Evolutionary conservation across 2,797 vertebrate genomes (phyloP).

Genomic region (Pseudomugil tenellus): DNA sequence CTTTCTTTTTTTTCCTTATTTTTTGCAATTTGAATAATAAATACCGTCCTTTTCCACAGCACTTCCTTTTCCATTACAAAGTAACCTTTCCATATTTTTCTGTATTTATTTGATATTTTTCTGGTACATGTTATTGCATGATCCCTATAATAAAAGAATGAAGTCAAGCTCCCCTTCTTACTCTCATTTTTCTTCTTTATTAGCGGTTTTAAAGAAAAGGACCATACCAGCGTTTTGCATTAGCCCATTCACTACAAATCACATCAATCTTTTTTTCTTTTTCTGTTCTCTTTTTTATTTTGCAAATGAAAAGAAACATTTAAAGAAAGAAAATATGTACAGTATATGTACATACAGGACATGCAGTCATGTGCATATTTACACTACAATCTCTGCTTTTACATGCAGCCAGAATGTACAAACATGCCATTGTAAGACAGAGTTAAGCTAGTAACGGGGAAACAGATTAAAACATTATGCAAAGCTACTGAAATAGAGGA

Average conservation of each 20-base stretch:
- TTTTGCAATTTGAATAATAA: background rate
- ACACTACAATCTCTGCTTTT: conserved; percentile 59
- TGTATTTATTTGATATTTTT: background rate
- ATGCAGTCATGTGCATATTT: conserved; percentile 65
- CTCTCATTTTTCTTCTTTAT: conserved; percentile 27
- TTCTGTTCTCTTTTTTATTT: conserved; percentile 58
- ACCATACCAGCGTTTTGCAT: conserved; percentile 72
- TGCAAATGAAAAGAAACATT: conserved; percentile 60
- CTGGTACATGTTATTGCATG: conserved; percentile 13
- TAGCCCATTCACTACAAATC: conserved; percentile 74
- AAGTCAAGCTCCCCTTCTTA: conserved; percentile 25
- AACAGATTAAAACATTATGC: conserved; percentile 38
- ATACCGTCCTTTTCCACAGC: background rate
- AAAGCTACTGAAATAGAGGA: conserved; percentile 29
- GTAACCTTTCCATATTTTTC: background rate
- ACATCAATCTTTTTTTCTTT: conserved; percentile 50
- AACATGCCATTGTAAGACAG: conserved; percentile 50
- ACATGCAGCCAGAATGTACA: conserved; percentile 58
- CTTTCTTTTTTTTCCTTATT: background rate
- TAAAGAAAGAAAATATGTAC: conserved; percentile 30
- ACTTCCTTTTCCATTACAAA: background rate
- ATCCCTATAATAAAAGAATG: conserved; percentile 15
- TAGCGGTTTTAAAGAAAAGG: conserved; percentile 44
- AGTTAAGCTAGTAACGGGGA: conserved; percentile 18
- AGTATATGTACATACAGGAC: conserved; percentile 56